Base-by-base conservation (phyloP, 2,797 vertebrate species). In the Caiman crocodilus region DNA sequence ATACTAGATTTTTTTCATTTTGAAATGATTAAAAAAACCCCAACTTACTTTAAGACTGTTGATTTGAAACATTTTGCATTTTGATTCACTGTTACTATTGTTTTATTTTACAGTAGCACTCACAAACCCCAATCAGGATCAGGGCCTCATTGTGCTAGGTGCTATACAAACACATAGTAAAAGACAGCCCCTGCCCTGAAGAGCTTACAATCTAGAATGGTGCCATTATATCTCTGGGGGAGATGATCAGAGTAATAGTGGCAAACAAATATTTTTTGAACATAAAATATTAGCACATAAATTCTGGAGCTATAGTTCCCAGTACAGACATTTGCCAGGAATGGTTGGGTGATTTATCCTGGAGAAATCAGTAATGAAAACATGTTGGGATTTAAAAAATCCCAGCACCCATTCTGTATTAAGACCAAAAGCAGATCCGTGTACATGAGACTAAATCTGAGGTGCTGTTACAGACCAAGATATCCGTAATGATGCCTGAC, bases 81-180 rank as follows among this genome's bases (percentile, higher is more conserved):
- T 50, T 73, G 35, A 35, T 50, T 50, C 25, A 35, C 14, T 50
- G 61, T 80, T 50, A 75, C 26, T 89, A 80, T 64, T 84, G 16
- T 96, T 96, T 95, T 96, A 87, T 84, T 87, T 73, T 74, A 94
- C 67, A 90, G 90, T 82, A 94, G 79, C 85, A 87, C 93, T 82
- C 90, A 94, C 89, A 94, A 94, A 88, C 81, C 63, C 71, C 81
- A 92, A 42, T 79, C 60, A 76, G 77, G 67, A 80, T 88, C 75
- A 67, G 88, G 88, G 63, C 63, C 77, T n/a, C 85, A n/a, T 55
- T 73, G 85, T 90, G 35, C 85, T 81, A 89, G 64, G 73, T n/a
- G 79, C 65, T 85, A 65, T 82, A 94, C 89, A 92, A 89, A 91
- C 71, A 93, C 65, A 90, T 59, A 83, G 32, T 55, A 90, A 83